A percentile compares a stretch with the other conserved stretches of the same genome.
These are phyloP conservation scores for Hippocampus mohnikei DNA, from an alignment of 2,113 vertebrate species.

Conservation along the genomic window DNA sequence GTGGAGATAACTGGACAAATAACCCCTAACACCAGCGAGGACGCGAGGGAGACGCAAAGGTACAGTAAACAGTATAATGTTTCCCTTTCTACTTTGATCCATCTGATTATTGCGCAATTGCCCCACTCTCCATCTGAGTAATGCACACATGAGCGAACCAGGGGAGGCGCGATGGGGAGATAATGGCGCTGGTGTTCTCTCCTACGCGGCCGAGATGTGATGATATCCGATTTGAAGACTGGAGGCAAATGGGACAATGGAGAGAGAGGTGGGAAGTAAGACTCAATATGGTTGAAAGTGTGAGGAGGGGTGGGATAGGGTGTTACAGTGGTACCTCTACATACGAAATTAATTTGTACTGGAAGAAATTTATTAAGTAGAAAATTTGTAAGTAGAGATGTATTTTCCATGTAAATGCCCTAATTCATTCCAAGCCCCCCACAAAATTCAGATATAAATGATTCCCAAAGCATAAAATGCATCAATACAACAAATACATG, in stretches of 20 bases:
- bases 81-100: constrained; percentile 43
- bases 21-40: constrained; percentile 22
- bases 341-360: too few species aligned
- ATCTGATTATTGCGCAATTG: constrained; percentile 2
- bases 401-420: too few species aligned
- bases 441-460: too few species aligned
- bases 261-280: not conserved
- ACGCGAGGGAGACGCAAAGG: constrained; percentile 45
- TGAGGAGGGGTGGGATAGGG: not conserved
- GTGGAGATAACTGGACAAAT: constrained; percentile 24
- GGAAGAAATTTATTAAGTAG: too few species aligned
- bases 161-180: constrained; percentile 55
- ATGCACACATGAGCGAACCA: constrained; percentile 9
- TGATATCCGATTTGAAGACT: constrained; percentile 45
- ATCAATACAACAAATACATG: too few species aligned
- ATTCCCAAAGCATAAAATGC: too few species aligned
- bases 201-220: constrained; percentile 37
- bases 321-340: too few species aligned
- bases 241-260: constrained; percentile 13
- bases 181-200: constrained; percentile 64
- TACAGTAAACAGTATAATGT: constrained; percentile 28
- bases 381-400: too few species aligned
- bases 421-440: too few species aligned
- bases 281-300: not conserved
- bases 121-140: not conserved